These are phyloP conservation scores for Ophion slaviceki DNA, from an alignment of 2,888 invertebrate species.

Conservation along the genomic window DNA sequence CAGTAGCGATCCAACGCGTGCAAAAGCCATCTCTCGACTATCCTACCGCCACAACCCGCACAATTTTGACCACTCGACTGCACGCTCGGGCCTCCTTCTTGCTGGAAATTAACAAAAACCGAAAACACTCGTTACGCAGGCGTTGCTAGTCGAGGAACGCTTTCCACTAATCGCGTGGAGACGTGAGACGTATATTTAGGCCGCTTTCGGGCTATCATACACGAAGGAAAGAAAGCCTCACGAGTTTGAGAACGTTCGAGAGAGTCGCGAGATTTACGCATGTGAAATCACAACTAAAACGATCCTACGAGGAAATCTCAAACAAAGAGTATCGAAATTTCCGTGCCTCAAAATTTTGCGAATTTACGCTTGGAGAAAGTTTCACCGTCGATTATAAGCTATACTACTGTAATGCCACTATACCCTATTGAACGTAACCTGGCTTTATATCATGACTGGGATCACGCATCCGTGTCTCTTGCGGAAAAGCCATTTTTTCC, in stretches of 20 bases:
- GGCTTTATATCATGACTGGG: slow-evolving; percentile 55
- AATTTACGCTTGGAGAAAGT: slow-evolving; percentile 8
- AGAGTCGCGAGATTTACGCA: not conserved
- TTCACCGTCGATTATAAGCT: not conserved
- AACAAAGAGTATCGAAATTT: no score
- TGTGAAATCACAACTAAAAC: no score
- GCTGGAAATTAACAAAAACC: slow-evolving; percentile 75
- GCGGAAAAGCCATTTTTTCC: slow-evolving; percentile 66
- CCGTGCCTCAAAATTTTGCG: no score
- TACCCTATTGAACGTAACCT: slow-evolving; percentile 34
- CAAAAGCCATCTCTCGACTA: slow-evolving; percentile 95
- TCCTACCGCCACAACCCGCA: slow-evolving; percentile 96
- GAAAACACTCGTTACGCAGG: slow-evolving; percentile 12
- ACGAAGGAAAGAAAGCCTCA: not conserved
- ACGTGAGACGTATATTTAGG: not conserved
- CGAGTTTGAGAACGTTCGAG: not conserved
- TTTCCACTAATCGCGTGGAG: not conserved
- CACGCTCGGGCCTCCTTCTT: slow-evolving; percentile 81
- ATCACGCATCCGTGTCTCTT: slow-evolving; percentile 69
- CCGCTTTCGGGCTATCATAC: not conserved
- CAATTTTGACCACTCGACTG: slow-evolving; percentile 88
- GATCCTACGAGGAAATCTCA: no score
- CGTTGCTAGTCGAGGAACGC: not conserved
- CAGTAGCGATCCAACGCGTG: slow-evolving; percentile 97
- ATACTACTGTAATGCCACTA: slow-evolving; percentile 9